Conservation (phyloP, 1,140 invertebrate genomes). For the Reticulitermes speratus region DNA sequence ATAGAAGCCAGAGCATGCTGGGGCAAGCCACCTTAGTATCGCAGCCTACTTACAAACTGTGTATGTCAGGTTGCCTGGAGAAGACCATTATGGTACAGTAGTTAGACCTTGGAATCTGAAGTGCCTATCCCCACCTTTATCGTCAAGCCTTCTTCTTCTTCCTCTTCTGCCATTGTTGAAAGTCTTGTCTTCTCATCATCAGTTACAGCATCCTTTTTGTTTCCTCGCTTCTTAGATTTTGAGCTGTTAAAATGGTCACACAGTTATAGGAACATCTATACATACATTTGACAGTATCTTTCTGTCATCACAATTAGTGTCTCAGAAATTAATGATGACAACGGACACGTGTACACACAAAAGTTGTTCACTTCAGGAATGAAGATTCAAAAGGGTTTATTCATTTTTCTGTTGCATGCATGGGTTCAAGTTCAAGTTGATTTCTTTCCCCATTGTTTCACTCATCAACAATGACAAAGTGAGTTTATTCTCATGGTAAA, state of each 20-base stretch:
- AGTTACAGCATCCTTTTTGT: conserved; percentile 56
- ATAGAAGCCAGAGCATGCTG: neutral
- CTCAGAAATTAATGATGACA: too few relatives aligned
- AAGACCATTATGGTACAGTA: conserved; percentile 11
- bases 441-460: too few relatives aligned
- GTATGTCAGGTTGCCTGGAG: conserved; percentile 16
- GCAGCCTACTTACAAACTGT: conserved; percentile 21
- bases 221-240: conserved; percentile 50
- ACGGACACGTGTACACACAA: too few relatives aligned
- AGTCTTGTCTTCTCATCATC: conserved; percentile 56
- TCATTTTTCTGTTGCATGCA: too few relatives aligned
- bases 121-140: conserved; percentile 32
- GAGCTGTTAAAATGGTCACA: conserved; percentile 37
- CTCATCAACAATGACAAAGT: too few relatives aligned
- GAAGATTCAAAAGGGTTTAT: too few relatives aligned
- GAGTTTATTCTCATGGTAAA: too few relatives aligned
- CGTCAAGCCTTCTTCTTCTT: conserved; percentile 43
- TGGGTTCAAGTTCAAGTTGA: too few relatives aligned
- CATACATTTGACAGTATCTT: too few relatives aligned
- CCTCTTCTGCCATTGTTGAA: conserved; percentile 60
- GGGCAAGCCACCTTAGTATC: neutral
- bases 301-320: too few relatives aligned
- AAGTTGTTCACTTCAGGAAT: too few relatives aligned
- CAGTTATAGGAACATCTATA: too few relatives aligned
- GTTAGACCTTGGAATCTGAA: conserved; percentile 32